phyloP scores from a whole-genome alignment of 2,888 invertebrate species.

The Portevinia maculata region DNA sequence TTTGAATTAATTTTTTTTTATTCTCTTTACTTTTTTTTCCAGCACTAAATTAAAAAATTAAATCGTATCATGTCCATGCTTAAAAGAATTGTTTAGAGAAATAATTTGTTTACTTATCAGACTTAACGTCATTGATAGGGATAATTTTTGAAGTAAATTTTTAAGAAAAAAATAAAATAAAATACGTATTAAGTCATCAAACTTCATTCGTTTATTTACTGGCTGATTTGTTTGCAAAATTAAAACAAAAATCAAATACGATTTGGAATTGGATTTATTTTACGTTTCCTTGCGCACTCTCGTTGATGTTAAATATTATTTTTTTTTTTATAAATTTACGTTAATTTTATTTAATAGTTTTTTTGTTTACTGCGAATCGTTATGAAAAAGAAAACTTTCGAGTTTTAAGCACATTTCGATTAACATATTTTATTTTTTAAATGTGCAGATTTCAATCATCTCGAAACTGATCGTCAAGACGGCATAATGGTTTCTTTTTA shows the following conservation, averaged over 20 bases:
- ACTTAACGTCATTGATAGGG: conserved; percentile 18
- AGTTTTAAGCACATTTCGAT: conserved; percentile 71
- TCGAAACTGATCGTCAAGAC: conserved; percentile 76
- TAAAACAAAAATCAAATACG: conserved; percentile 15
- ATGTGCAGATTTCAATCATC: conserved; percentile 75
- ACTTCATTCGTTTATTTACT: conserved; percentile 32
- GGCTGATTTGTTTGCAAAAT: conserved; percentile 29
- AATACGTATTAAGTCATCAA: conserved; percentile 27
- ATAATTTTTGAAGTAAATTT: conserved; percentile 9
- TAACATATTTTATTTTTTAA: conserved; percentile 49
- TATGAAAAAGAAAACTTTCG: conserved; percentile 69
- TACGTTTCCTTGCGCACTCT: conserved; percentile 62
- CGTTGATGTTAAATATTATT: conserved; percentile 51
- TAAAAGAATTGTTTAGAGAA: conserved; percentile 20
- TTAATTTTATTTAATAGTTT: conserved; percentile 46
- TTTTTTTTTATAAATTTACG: conserved; percentile 51
- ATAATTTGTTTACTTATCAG: conserved; percentile 39
- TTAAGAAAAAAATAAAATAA: conserved; percentile 53
- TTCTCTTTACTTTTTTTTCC: conserved; percentile 36
- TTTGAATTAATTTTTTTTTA: conserved; percentile 30
- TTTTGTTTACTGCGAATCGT: conserved; percentile 65
- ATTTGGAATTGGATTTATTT: conserved; percentile 28
- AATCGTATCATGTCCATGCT: conserved; percentile 36
- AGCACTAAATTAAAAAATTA: conserved; percentile 44
- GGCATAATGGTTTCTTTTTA: conserved; percentile 76